Conservation (phyloP, 2,797 vertebrate species). For the Melanogrammus aeglefinus region DNA sequence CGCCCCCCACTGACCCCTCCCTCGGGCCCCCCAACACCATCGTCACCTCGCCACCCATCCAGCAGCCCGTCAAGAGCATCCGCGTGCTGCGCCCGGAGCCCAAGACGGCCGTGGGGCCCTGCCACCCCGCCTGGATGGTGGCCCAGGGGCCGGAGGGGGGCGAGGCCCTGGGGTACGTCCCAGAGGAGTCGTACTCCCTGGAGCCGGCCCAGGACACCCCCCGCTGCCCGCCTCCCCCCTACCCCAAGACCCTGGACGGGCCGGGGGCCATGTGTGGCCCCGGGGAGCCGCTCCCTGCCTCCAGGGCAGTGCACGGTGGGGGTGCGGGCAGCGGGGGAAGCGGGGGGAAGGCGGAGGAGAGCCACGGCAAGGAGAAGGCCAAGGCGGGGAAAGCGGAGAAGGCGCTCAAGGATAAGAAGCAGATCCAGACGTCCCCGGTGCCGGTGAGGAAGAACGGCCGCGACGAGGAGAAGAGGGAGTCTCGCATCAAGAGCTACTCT, state of each 20-base stretch:
- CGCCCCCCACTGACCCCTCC: slow-evolving; percentile 72
- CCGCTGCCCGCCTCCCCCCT: slow-evolving; percentile 89
- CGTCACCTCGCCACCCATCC: slow-evolving; percentile 90
- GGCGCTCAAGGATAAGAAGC: slow-evolving; percentile 89
- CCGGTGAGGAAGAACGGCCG: slow-evolving; percentile 87
- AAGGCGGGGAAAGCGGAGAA: slow-evolving; percentile 84
- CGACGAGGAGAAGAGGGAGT: slow-evolving; percentile 95
- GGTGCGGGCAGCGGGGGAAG: slow-evolving; percentile 51
- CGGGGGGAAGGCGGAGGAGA: slow-evolving; percentile 71
- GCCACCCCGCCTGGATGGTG: slow-evolving; percentile 89
- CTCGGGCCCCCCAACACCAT: slow-evolving; percentile 87
- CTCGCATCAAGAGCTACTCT: slow-evolving; percentile 96
- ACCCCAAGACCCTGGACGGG: slow-evolving; percentile 87
- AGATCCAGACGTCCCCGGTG: slow-evolving; percentile 96
- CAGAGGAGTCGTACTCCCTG: slow-evolving; percentile 75
- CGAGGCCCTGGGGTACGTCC: slow-evolving; percentile 78
- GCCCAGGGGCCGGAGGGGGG: slow-evolving; percentile 70
- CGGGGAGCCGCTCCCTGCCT: slow-evolving; percentile 52
- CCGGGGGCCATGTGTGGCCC: slow-evolving; percentile 71
- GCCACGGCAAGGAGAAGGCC: slow-evolving; percentile 75
- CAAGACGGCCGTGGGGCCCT: slow-evolving; percentile 94
- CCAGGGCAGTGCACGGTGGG: slow-evolving; percentile 44
- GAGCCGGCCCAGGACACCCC: slow-evolving; percentile 81
- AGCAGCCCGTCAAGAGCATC: slow-evolving; percentile 95
- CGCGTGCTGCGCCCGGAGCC: slow-evolving; percentile 94